Evolutionary conservation across 1,140 invertebrate species (phyloP).

Genomic region (Aricia agestis): DNA sequence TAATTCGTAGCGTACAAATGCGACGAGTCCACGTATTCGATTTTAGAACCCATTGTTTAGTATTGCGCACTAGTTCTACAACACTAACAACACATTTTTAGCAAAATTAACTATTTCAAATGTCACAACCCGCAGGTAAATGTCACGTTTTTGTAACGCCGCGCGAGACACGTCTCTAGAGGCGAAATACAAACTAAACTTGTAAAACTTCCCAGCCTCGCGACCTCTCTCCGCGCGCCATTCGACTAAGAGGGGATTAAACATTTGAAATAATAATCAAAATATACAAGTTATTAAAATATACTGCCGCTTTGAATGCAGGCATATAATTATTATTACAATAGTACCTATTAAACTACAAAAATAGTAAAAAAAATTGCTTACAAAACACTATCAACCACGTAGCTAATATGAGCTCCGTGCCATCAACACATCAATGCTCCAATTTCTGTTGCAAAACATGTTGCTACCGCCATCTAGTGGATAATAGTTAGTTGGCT

Average conservation of each 20-base stretch:
- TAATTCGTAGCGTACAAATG: slow-evolving; percentile 95
- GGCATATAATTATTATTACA: too few relatives aligned
- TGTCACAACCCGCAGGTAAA: neutral
- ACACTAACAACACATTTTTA: slow-evolving; percentile 43
- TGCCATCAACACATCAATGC: too few relatives aligned
- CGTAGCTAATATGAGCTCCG: too few relatives aligned
- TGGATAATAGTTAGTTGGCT: too few relatives aligned
- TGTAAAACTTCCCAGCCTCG: slow-evolving; percentile 20
- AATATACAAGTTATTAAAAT: neutral
- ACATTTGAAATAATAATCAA: neutral
- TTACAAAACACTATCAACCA: too few relatives aligned
- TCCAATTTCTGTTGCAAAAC: too few relatives aligned
- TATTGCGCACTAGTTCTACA: slow-evolving; percentile 36
- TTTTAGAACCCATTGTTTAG: slow-evolving; percentile 88
- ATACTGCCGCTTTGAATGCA: too few relatives aligned
- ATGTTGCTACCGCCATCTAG: too few relatives aligned
- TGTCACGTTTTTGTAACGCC: slow-evolving; percentile 23
- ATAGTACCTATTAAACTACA: too few relatives aligned
- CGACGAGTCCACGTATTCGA: slow-evolving; percentile 92
- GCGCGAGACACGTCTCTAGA: slow-evolving; percentile 57
- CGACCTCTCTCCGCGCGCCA: slow-evolving; percentile 59
- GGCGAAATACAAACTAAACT: slow-evolving; percentile 39
- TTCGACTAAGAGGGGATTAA: slow-evolving; percentile 55
- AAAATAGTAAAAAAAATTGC: too few relatives aligned
- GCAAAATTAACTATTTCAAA: neutral